phyloP scores from a whole-genome alignment of 2,888 invertebrate species.

The Cantharis lateralis region DNA sequence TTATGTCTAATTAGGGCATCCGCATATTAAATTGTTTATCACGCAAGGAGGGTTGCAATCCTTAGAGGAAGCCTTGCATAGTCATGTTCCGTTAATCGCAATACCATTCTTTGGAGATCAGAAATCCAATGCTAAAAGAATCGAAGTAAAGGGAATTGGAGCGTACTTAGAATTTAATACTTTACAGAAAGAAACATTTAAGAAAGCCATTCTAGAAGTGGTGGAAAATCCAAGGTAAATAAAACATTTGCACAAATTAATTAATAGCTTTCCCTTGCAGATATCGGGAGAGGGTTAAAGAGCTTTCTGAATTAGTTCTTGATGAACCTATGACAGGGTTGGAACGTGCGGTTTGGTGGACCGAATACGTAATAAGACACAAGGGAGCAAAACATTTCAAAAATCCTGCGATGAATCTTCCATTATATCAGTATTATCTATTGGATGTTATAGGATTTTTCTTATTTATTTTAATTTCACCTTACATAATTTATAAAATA shows the following conservation, averaged over 20 bases:
- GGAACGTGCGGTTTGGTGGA: neutral
- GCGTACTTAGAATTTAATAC: neutral
- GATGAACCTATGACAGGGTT: neutral
- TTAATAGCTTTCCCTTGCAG: neutral
- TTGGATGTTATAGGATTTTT: neutral
- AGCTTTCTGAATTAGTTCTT: neutral
- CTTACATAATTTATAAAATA: neutral
- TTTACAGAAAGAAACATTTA: neutral
- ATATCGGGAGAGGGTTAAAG: neutral
- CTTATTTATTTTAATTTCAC: neutral
- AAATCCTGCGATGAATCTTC: neutral
- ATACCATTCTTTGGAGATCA: neutral
- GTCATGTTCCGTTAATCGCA: neutral
- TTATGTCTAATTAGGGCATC: constrained; percentile 35
- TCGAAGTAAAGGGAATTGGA: neutral
- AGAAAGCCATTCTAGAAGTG: neutral
- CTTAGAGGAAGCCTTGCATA: neutral
- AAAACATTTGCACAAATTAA: neutral
- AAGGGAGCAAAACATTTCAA: neutral
- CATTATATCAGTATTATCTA: neutral
- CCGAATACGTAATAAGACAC: neutral
- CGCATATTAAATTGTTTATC: neutral
- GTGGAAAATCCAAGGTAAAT: neutral
- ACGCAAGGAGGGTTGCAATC: constrained; percentile 20
- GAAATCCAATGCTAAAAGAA: neutral